Evolutionary conservation across 2,113 vertebrate genomes (phyloP), one percentile per base, ranked within the genome.

Genomic region (Ciconia maguari): DNA sequence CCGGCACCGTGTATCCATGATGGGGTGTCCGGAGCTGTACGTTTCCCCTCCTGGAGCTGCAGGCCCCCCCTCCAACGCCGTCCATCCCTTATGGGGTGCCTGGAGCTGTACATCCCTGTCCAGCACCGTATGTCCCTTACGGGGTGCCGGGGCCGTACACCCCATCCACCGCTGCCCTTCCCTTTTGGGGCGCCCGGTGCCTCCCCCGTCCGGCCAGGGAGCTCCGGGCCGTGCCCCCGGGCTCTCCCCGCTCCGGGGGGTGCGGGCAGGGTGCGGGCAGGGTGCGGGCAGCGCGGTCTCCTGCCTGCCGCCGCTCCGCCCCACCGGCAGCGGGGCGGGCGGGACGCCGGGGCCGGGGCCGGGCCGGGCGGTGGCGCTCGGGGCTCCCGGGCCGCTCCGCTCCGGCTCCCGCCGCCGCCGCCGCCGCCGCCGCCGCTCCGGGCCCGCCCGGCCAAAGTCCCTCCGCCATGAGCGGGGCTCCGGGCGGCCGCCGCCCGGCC

Each of bases 1-100:
- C 4, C 11, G 4, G 44, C 66, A 19, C 68, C 11, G 5, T 6
- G 9, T 13, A 6, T 8, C 12, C 18, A 2, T 64, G 12, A 5
- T 10, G 16, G 25, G 61, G 60, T 30, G 27, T 9, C 9, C 5
- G 26, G 52, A 3, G 54, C 29, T 12, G 54, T 11, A 4, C 16
- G 3, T 16, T 14, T 15, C 25, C 25, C 52, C 52, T 6, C 42
- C 13, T 11, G 48, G 48, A 11, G 46, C 38, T 44, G 10, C 8
- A 12, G 25, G 25, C 38, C 3, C 17, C 68, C 34, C n/a, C 20
- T 11, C 36, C n/a, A 11, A 29, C 54, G 4, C 27, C 6, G 5
- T 1, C 5, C 57, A 25, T 13, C 66, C 46, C 21, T 49, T 6
- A 1, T 13, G 75, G 44, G 75, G 32, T 76, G 30, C 42, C 10